Evolutionary conservation across 2,113 vertebrate species (phyloP).

Genomic region (Lepisosteus oculatus): DNA sequence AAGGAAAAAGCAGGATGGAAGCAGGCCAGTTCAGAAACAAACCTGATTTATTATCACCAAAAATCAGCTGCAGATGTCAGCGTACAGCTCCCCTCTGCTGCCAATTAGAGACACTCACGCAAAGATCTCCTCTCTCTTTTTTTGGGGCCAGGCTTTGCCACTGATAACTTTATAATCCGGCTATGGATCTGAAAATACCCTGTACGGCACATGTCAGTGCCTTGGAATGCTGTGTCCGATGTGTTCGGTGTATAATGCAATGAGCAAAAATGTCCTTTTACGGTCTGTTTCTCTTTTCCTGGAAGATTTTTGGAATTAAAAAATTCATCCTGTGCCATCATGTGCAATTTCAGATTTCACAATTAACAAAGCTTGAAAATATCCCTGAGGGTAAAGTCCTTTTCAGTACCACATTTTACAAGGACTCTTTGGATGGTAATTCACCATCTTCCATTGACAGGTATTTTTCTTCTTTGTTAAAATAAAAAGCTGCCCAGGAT

Average conservation of each 20-base stretch:
- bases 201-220: slow-evolving; percentile 6
- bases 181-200: slow-evolving; percentile 4
- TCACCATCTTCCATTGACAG: too few relatives aligned
- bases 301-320: slow-evolving; percentile 48
- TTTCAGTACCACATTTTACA: neutral
- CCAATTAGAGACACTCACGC: slow-evolving; percentile 82
- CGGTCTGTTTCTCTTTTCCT: slow-evolving; percentile 29
- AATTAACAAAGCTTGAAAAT: slow-evolving; percentile 53
- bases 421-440: too few relatives aligned
- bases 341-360: slow-evolving; percentile 44
- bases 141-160: slow-evolving; percentile 3
- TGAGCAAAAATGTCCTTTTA: neutral
- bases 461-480: too few relatives aligned
- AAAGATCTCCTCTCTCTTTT: slow-evolving; percentile 50
- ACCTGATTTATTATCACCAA: slow-evolving; percentile 84
- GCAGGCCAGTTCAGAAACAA: slow-evolving; percentile 63
- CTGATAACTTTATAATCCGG: slow-evolving; percentile 18
- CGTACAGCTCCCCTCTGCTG: slow-evolving; percentile 68
- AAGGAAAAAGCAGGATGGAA: slow-evolving; percentile 55
- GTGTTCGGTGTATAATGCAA: slow-evolving; percentile 11
- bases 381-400: slow-evolving; percentile 38
- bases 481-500: too few relatives aligned
- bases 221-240: slow-evolving; percentile 24
- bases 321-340: slow-evolving; percentile 38
- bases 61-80: slow-evolving; percentile 84